A percentile compares a stretch with the other conserved stretches of the same genome.
Conservation (phyloP, 2,113 vertebrate genomes). For the Emydura subglobosa region DNA sequence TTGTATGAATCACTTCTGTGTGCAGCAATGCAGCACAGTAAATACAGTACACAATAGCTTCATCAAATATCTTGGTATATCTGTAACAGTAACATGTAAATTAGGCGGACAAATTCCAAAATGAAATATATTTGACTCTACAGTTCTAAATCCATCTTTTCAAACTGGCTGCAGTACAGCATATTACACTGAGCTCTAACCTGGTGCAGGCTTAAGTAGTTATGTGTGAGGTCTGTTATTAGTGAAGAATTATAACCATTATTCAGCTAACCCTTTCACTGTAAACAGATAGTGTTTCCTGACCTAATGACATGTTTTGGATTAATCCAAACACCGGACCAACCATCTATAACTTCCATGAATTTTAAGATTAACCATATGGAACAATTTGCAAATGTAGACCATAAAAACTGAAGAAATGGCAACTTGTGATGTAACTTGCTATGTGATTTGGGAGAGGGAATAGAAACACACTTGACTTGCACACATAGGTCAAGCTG, state of each 20-base stretch:
- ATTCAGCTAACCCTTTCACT: not conserved
- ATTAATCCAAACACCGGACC: constrained; percentile 35
- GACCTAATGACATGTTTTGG: not conserved
- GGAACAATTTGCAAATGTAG: constrained; percentile 48
- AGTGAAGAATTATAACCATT: constrained; percentile 37
- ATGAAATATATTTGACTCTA: constrained; percentile 74
- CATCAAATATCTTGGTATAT: constrained; percentile 67
- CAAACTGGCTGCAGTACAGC: constrained; percentile 66
- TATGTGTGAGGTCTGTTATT: constrained; percentile 48
- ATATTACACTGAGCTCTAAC: constrained; percentile 52
- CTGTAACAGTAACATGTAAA: constrained; percentile 64
- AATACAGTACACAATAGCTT: constrained; percentile 64
- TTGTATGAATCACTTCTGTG: constrained; percentile 72
- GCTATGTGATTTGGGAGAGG: constrained; percentile 10
- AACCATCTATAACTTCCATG: constrained; percentile 51
- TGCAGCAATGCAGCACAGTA: constrained; percentile 62
- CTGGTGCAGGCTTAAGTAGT: constrained; percentile 40
- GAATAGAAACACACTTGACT: not conserved
- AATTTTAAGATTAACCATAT: constrained; percentile 67
- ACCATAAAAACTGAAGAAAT: constrained; percentile 55
- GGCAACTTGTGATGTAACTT: constrained; percentile 45
- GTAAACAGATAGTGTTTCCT: not conserved
- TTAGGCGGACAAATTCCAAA: constrained; percentile 74
- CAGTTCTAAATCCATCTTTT: constrained; percentile 77
- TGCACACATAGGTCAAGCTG: not conserved